phyloP scores from a whole-genome alignment of 2,888 invertebrate species.

The Erebia epiphron region DNA sequence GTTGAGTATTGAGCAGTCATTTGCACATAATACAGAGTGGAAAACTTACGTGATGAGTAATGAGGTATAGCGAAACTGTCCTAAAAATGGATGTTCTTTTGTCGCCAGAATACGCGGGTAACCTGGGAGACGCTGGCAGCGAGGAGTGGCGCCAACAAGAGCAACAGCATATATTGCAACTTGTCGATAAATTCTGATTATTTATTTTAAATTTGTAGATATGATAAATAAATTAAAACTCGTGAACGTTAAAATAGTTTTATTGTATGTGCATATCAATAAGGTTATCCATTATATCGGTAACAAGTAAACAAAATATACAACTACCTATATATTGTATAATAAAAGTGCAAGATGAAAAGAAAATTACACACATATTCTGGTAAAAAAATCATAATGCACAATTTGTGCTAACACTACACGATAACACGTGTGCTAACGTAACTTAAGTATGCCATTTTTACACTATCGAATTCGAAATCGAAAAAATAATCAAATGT shows the following conservation, averaged over 20 bases:
- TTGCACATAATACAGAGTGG: neutral
- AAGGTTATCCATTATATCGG: conserved; percentile 29
- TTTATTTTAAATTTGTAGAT: neutral
- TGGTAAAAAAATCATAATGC: conserved; percentile 13
- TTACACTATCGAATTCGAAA: neutral
- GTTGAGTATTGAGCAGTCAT: too few relatives aligned
- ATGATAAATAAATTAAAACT: conserved; percentile 28
- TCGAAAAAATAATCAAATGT: neutral
- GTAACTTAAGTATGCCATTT: neutral
- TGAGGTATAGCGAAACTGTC: neutral
- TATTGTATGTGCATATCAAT: conserved; percentile 35
- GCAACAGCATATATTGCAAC: conserved; percentile 94
- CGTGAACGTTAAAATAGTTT: conserved; percentile 35
- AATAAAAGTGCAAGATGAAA: conserved; percentile 24
- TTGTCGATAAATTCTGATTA: conserved; percentile 95
- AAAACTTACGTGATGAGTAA: neutral
- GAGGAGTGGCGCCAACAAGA: conserved; percentile 93
- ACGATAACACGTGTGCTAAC: neutral
- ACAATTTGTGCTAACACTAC: neutral
- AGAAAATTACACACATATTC: conserved; percentile 18
- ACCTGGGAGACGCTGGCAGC: conserved; percentile 95
- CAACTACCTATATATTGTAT: conserved; percentile 19
- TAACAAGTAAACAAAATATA: conserved; percentile 57
- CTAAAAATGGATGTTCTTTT: neutral
- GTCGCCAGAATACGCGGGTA: conserved; percentile 94